Conservation (phyloP, 2,113 vertebrate genomes). For the Piprites chloris region DNA sequence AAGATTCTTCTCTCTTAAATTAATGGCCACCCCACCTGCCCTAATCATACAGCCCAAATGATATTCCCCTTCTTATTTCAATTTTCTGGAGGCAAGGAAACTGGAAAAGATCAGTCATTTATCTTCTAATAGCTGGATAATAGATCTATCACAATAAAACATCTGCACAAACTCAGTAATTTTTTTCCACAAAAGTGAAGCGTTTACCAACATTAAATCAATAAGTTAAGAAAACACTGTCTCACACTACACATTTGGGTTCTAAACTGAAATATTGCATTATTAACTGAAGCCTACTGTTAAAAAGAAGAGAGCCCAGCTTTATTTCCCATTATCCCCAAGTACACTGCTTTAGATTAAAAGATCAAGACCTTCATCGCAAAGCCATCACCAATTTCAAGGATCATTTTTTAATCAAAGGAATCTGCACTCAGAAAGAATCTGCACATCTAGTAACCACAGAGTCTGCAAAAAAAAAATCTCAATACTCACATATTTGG, state of each 20-base stretch:
- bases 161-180: conserved; percentile 85
- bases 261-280: conserved; percentile 33
- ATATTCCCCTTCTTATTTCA: conserved; percentile 96
- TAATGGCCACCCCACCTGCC: conserved; percentile 91
- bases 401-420: conserved; percentile 44
- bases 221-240: conserved; percentile 70
- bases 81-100: conserved; percentile 89
- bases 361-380: not conserved
- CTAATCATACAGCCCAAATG: conserved; percentile 90
- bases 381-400: not conserved
- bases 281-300: not conserved
- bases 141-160: conserved; percentile 99
- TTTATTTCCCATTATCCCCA: not conserved
- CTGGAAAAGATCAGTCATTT: conserved; percentile 97
- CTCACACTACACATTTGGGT: conserved; percentile 19
- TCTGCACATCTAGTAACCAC: not conserved
- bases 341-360: not conserved
- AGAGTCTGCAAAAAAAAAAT: conserved; percentile 11
- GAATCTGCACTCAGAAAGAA: conserved; percentile 24
- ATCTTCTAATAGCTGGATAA: conserved; percentile 99
- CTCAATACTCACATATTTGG: not conserved
- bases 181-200: conserved; percentile 68
- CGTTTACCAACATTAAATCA: conserved; percentile 73
- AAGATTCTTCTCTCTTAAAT: conserved; percentile 84
- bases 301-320: not conserved